Percentiles rank a stretch among this genome's conserved stretches.
These are phyloP conservation scores for Machimus rusticus DNA, from an alignment of 2,888 invertebrate genomes.

Conservation along the genomic window DNA sequence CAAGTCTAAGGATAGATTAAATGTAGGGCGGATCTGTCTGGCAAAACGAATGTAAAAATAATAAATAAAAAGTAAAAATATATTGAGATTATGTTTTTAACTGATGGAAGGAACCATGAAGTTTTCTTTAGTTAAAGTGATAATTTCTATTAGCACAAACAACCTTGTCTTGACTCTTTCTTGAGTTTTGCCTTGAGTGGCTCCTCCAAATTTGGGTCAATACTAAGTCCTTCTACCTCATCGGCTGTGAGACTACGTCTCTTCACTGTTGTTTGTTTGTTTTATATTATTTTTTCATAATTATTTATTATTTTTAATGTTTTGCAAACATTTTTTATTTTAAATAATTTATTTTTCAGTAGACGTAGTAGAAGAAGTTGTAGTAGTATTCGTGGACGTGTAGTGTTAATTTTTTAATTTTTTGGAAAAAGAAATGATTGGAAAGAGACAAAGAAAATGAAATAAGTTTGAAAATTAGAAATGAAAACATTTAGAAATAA, in stretches of 20 bases:
- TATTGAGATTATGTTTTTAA: background rate
- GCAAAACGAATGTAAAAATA: background rate
- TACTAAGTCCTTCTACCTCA: slow-evolving; percentile 69
- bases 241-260: slow-evolving; percentile 70
- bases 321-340: background rate
- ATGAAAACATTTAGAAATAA: background rate
- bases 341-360: background rate
- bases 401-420: background rate
- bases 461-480: background rate
- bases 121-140: background rate
- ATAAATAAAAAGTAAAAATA: background rate
- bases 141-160: slow-evolving; percentile 31
- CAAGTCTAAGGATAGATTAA: background rate
- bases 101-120: background rate
- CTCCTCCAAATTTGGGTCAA: slow-evolving; percentile 67
- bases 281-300: background rate
- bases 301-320: background rate
- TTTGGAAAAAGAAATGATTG: background rate
- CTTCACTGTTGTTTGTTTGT: background rate
- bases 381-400: background rate
- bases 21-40: background rate
- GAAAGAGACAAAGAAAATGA: background rate
- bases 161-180: slow-evolving; percentile 72
- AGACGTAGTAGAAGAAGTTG: background rate
- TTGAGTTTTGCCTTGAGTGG: slow-evolving; percentile 70